Conservation (phyloP, 2,113 vertebrate genomes). For the Otis tarda region DNA sequence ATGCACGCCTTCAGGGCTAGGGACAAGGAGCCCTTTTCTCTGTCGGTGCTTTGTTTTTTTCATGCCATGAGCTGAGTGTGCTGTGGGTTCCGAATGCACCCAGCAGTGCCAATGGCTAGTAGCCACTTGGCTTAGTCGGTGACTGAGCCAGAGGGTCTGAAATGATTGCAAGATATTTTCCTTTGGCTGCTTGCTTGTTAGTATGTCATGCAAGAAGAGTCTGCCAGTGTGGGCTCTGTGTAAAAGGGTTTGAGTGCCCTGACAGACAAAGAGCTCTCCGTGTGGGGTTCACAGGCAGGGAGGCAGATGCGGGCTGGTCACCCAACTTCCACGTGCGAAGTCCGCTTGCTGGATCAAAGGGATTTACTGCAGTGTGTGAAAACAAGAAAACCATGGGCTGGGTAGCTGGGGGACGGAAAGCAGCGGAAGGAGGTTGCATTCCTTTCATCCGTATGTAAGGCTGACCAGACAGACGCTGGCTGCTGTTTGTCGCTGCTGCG, state of each 20-base stretch:
- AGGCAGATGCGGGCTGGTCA: not conserved
- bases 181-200: slow-evolving; percentile 42
- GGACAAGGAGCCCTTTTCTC: slow-evolving; percentile 12
- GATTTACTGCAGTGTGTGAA: not conserved
- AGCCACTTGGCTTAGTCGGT: slow-evolving; percentile 55
- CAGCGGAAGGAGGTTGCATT: slow-evolving; percentile 48
- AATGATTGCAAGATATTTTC: slow-evolving; percentile 56
- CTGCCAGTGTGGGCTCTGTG: not conserved
- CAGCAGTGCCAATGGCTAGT: slow-evolving; percentile 45
- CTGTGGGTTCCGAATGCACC: not conserved
- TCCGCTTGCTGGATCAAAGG: slow-evolving; percentile 10
- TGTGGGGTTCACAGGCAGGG: not conserved
- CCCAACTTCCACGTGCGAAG: not conserved
- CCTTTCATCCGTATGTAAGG: slow-evolving; percentile 31
- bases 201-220: slow-evolving; percentile 1
- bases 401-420: not conserved
- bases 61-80: not conserved
- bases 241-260: not conserved
- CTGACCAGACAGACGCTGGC: slow-evolving; percentile 42
- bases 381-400: slow-evolving; percentile 1
- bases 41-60: not conserved
- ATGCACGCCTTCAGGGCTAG: not conserved
- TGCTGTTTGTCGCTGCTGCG: not conserved
- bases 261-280: slow-evolving; percentile 35
- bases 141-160: slow-evolving; percentile 47